These are phyloP conservation scores for Calliphora vicina DNA, from an alignment of 1,140 invertebrate species.

Conservation along the genomic window DNA sequence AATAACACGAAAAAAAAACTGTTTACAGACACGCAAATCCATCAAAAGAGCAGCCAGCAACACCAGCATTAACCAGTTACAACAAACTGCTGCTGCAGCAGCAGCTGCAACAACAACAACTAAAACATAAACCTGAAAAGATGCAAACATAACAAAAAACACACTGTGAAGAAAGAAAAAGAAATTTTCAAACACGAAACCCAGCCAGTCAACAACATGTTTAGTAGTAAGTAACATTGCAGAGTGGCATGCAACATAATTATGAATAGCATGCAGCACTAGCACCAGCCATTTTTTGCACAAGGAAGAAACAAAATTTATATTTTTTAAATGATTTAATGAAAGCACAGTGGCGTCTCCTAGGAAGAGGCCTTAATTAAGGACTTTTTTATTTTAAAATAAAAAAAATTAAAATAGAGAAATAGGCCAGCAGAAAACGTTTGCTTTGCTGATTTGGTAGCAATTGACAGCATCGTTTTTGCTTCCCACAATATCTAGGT, in stretches of 20 bases:
- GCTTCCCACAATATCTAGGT: too few species aligned
- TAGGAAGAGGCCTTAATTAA: not conserved
- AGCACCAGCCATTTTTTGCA: not conserved
- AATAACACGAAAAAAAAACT: conserved; percentile 2
- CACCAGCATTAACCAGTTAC: not conserved
- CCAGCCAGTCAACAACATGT: conserved; percentile 8
- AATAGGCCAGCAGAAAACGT: not conserved
- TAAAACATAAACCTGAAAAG: not conserved
- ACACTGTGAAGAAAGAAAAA: not conserved
- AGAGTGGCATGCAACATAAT: conserved; percentile 8
- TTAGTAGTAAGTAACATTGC: not conserved
- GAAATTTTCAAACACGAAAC: conserved; percentile 1
- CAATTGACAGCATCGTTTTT: too few species aligned
- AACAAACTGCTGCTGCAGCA: not conserved
- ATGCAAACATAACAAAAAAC: not conserved
- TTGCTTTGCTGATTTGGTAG: too few species aligned
- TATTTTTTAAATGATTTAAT: not conserved
- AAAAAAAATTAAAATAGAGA: too few species aligned
- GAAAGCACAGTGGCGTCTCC: not conserved
- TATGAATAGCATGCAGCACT: not conserved
- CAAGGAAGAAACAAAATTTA: not conserved
- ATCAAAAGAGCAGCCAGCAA: conserved; percentile 25
- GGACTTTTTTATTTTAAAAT: not conserved
- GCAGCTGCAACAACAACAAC: not conserved
- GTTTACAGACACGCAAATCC: conserved; percentile 26